Evolutionary conservation across 1,140 invertebrate species (phyloP).

Genomic region (Pantala flavescens): DNA sequence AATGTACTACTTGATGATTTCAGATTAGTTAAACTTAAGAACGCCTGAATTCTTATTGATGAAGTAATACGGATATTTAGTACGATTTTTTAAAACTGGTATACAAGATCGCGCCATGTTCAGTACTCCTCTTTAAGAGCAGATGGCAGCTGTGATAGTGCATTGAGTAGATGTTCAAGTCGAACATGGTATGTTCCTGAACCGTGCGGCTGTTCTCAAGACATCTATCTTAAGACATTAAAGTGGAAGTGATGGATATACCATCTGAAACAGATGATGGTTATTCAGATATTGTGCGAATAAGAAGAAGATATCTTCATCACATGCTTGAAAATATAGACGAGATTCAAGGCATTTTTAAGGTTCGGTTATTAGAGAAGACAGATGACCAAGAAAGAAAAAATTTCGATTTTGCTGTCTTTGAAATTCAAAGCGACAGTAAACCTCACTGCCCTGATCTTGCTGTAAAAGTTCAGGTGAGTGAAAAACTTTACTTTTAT

Average conservation of each 20-base stretch:
- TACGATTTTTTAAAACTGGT: too few species aligned
- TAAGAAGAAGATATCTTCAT: neutral
- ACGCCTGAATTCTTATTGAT: too few species aligned
- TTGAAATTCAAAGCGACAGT: neutral
- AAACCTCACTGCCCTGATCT: neutral
- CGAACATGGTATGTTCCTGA: neutral
- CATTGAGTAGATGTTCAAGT: neutral
- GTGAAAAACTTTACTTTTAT: neutral
- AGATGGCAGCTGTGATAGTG: neutral
- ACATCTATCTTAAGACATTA: neutral
- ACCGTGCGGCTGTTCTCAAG: too few species aligned
- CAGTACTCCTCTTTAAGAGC: neutral
- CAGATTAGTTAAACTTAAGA: too few species aligned
- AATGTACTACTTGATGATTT: too few species aligned
- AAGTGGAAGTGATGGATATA: neutral
- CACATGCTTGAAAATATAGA: neutral
- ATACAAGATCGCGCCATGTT: neutral
- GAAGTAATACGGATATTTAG: too few species aligned
- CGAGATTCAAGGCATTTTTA: neutral
- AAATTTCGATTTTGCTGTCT: neutral
- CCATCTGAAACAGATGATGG: neutral
- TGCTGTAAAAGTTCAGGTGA: neutral
- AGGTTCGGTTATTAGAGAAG: neutral
- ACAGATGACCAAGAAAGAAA: neutral
- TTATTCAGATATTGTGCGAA: neutral